These are phyloP conservation scores for Halcyon leucocephala DNA, from an alignment of 2,797 vertebrate species.

Conservation along the genomic window DNA sequence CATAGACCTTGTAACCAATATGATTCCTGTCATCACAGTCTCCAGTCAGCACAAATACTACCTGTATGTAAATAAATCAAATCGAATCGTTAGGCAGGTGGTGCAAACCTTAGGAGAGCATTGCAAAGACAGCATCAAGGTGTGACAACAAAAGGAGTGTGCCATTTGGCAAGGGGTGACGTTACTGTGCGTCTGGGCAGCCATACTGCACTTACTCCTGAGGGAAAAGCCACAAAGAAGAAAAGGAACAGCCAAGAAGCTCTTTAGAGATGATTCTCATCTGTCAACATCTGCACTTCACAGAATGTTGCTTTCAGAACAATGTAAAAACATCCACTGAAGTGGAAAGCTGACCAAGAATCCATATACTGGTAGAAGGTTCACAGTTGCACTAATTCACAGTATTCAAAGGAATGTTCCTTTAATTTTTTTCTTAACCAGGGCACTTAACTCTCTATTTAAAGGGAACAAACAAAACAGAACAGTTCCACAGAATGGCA, in stretches of 20 bases:
- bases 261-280: background rate
- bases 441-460: background rate
- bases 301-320: background rate
- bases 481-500: background rate
- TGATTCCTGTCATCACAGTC: conserved; percentile 96
- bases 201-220: background rate
- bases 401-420: background rate
- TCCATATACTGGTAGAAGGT: background rate
- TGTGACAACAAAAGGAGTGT: background rate
- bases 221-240: background rate
- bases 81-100: background rate
- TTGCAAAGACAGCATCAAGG: background rate
- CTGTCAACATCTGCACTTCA: background rate
- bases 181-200: background rate
- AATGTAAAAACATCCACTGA: background rate
- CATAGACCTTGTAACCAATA: conserved; percentile 94
- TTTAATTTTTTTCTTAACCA: background rate
- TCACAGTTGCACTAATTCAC: background rate
- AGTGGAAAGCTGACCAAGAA: background rate
- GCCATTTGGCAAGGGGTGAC: background rate
- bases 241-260: background rate
- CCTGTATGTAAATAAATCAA: conserved; percentile 74
- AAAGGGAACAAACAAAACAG: background rate
- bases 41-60: conserved; percentile 97
- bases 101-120: background rate